Evolutionary conservation across 2,888 invertebrate species (phyloP).

Genomic region (Caenorhabditis sp.): DNA sequence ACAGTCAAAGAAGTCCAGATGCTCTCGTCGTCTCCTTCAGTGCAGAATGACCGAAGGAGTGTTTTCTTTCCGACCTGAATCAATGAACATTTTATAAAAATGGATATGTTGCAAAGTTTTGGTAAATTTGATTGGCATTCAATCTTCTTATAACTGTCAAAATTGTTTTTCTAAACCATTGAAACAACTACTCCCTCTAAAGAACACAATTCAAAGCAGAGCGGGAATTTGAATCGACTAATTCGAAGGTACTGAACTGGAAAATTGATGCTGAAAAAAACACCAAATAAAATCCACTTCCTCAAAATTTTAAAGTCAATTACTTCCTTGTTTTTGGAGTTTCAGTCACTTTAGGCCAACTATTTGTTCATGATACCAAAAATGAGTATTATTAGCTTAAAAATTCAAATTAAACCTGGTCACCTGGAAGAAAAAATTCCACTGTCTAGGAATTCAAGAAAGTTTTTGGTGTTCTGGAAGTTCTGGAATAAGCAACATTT

Average conservation of each 20-base stretch:
- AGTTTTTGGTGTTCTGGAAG: no score
- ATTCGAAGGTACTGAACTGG: not conserved
- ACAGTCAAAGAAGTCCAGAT: constrained; percentile 62
- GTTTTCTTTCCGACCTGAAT: constrained; percentile 69
- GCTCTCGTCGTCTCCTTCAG: constrained; percentile 63
- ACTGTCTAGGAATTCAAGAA: no score
- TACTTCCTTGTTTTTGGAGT: not conserved
- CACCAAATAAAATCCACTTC: no score
- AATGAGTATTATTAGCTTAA: no score
- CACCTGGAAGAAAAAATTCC: not conserved
- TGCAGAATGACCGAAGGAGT: constrained; percentile 66
- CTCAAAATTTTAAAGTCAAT: not conserved
- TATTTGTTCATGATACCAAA: no score
- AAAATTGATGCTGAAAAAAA: not conserved
- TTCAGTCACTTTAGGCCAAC: no score
- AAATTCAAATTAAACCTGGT: not conserved
- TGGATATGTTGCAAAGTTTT: not conserved
- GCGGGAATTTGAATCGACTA: not conserved
- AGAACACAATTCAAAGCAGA: not conserved
- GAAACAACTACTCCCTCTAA: not conserved
- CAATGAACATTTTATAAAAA: not conserved
- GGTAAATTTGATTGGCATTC: no score
- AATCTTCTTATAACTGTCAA: no score
- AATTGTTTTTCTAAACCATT: not conserved
- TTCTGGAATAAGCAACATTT: no score